Conservation (phyloP, 2,888 invertebrate species). For the Aphidius colemani region DNA sequence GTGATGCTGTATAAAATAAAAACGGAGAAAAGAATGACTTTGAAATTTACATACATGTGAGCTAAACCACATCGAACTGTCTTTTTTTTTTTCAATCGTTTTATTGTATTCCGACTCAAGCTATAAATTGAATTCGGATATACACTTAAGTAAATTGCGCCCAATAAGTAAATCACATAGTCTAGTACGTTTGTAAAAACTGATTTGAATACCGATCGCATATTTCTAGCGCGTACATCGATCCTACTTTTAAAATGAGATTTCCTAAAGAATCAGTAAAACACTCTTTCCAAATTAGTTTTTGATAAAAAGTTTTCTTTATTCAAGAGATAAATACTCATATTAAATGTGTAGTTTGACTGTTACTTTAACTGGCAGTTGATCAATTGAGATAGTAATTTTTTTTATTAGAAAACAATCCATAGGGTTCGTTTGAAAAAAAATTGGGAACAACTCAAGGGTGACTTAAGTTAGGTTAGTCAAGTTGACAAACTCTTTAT, state of each 20-base stretch:
- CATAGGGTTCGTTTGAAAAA: background rate
- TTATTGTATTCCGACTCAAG: conserved; percentile 38
- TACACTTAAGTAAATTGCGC: conserved; percentile 60
- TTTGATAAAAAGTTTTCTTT: conserved; percentile 1
- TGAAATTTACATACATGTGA: conserved; percentile 7
- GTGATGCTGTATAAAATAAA: too few relatives aligned
- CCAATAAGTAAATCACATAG: conserved; percentile 53
- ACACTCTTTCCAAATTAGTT: conserved; percentile 27
- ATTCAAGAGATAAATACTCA: too few relatives aligned
- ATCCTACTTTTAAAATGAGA: conserved; percentile 24
- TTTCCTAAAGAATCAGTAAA: conserved; percentile 32
- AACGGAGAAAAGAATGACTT: too few relatives aligned
- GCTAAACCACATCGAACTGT: conserved; percentile 27
- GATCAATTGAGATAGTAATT: background rate
- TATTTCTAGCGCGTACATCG: conserved; percentile 34
- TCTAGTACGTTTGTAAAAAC: conserved; percentile 41
- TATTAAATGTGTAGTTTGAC: too few relatives aligned
- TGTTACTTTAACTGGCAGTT: too few relatives aligned
- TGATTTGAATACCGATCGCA: conserved; percentile 56
- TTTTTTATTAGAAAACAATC: background rate
- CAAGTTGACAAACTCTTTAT: too few relatives aligned
- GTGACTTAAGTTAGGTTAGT: too few relatives aligned
- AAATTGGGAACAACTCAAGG: background rate
- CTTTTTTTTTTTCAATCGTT: conserved; percentile 31
- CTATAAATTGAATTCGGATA: conserved; percentile 53